Base-by-base conservation (phyloP, 2,888 invertebrate genomes). In the Hetaerina titia region DNA sequence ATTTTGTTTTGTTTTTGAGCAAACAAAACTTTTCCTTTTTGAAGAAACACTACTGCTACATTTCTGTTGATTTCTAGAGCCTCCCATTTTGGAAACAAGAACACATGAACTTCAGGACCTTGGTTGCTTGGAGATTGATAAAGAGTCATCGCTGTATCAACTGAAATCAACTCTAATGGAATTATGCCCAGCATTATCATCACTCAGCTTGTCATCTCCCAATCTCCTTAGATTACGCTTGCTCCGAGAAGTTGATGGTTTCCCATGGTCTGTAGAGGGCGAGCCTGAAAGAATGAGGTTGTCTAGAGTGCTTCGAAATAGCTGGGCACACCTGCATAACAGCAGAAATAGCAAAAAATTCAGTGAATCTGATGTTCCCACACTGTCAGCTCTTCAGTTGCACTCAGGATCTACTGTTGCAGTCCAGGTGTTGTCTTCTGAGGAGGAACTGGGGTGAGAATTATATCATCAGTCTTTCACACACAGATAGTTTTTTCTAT, bases 251-350 rank as follows among this genome's bases (percentile, higher is more conserved):
- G 74, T n/a, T 69, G 92, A 92, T 69, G 69, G 56, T 92, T 22
- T 69, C 15, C n/a, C 92, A 19, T 56, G 69, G 69, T 11, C 69
- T 69, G 7, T n/a, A 17, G 69, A 25, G 11, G 45, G 22, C 56
- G 63, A 56, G 56, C 56, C 56, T 7, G 92, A 92, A 60, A 92
- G 45, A 13, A 69, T 92, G 69, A 92, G 56, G 69, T 45, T 92
- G n/a, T 92, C 69, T n/a, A 92, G 92, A 57, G 92, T 92, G 19
- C 56, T 92, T n/a, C 45, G 64, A 69, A 92, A 92, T 56, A 92
- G 69, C 69, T 74, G 64, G 25, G 56, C 45, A 13, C 64, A 92
- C n/a, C 64, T n/a, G 45, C 19, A 22, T 56, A 9, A 25, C 19
- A 31, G 56, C 19, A 92, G 57, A 69, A 56, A 22, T 60, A 4